Evolutionary conservation across 2,888 invertebrate genomes (phyloP).

Genomic region (Ennomos quercinarius): DNA sequence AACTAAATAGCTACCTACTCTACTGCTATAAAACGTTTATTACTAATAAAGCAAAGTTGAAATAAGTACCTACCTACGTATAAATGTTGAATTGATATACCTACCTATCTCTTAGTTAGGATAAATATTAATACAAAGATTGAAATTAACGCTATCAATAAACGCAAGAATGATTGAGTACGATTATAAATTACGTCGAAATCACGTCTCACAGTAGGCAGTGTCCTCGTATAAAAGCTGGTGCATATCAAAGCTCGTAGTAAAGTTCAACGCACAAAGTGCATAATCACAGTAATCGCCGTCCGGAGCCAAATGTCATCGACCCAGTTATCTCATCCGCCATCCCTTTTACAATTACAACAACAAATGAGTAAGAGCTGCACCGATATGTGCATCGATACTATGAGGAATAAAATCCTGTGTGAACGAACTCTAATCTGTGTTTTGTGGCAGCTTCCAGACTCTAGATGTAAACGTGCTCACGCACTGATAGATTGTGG

Average conservation of each 20-base stretch:
- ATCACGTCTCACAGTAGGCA: conserved; percentile 39
- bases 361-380: conserved; percentile 85
- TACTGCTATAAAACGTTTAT: no score
- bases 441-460: conserved; percentile 80
- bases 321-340: conserved; percentile 85
- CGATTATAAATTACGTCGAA: conserved; percentile 38
- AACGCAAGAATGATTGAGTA: conserved; percentile 11
- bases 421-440: conserved; percentile 85
- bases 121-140: conserved; percentile 17
- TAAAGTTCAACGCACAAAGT: conserved; percentile 85
- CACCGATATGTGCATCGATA: conserved; percentile 82
- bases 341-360: conserved; percentile 85
- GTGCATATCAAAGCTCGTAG: conserved; percentile 68
- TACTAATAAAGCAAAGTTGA: no score
- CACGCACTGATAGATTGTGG: conserved; percentile 65
- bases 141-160: conserved; percentile 15
- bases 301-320: conserved; percentile 83
- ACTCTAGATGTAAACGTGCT: conserved; percentile 68
- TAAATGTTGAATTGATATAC: no score
- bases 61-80: no score
- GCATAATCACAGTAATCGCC: conserved; percentile 83
- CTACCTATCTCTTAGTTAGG: no score
- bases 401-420: conserved; percentile 83
- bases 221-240: conserved; percentile 64
- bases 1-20: no score